Conservation (phyloP, 2,888 invertebrate genomes). For the Cephus pulcher region DNA sequence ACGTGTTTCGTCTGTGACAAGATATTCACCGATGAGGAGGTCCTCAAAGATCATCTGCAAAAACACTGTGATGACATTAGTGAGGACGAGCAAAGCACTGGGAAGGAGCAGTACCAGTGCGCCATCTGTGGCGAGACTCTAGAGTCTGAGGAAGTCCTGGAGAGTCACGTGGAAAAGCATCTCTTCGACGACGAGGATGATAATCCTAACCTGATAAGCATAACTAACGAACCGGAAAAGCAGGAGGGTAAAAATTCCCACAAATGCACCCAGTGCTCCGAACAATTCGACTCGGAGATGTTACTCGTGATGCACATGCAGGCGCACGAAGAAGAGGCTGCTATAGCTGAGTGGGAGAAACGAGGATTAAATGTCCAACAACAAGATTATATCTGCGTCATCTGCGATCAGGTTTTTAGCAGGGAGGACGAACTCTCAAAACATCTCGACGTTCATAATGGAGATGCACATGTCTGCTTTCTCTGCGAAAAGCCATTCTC, state of each 20-base stretch:
- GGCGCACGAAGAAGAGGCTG: conserved; percentile 57
- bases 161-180: conserved; percentile 57
- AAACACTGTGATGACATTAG: conserved; percentile 58
- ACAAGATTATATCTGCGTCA: conserved; percentile 47
- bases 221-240: conserved; percentile 34
- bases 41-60: conserved; percentile 61
- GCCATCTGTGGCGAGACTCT: conserved; percentile 58
- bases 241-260: conserved; percentile 29
- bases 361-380: conserved; percentile 39
- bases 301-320: conserved; percentile 58
- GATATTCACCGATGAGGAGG: conserved; percentile 55
- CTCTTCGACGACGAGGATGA: conserved; percentile 59
- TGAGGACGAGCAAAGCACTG: conserved; percentile 39
- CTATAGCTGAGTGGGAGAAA: conserved; percentile 57
- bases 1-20: conserved; percentile 63
- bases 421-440: conserved; percentile 50
- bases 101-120: conserved; percentile 55
- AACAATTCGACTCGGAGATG: conserved; percentile 51
- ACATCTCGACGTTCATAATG: conserved; percentile 57
- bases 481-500: conserved; percentile 58
- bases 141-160: conserved; percentile 54
- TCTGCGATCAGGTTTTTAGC: conserved; percentile 54
- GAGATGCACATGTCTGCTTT: conserved; percentile 52
- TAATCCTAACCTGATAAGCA: conserved; percentile 57
- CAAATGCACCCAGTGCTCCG: conserved; percentile 50